Base-by-base conservation (phyloP, 2,113 vertebrate species). In the Anser cygnoides region DNA sequence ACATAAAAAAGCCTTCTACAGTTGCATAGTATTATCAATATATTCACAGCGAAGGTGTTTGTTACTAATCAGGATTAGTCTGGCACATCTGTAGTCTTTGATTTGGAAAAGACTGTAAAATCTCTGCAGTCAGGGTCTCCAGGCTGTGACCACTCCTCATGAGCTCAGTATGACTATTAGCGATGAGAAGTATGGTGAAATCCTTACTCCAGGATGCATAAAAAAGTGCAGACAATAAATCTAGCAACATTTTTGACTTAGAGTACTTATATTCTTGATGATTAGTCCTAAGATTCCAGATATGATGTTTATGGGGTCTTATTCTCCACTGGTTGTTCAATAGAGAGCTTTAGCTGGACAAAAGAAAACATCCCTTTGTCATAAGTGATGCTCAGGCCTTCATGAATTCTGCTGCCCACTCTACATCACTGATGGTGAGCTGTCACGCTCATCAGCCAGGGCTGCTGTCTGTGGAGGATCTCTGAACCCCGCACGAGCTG, bases 31-130 rank as follows among this genome's bases (percentile, higher is more conserved):
- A 15, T 92, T 82, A 78, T 70, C 65, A 59, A 31, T 75, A 59
- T 59, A 71, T 91, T 86, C 76, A 49, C 44, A 66, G 72, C 16
- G 59, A 77, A 94, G 55, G 77, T 96, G 66, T 83, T 93, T 68
- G 58, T 88, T 87, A 74, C 87, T 81, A 44, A 94, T 89, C 44
- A 67, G 84, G 84, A 81, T 87, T 94, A 92, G 55, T 57, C 41
- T 84, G 43, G 41, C 25, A 6, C 10, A n/a, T 78, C 65, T 46
- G 0, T 11, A 31, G 65, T 21, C 41, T 63, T 17, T 59, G 73
- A 71, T 63, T 74, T 67, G 55, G 66, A 81, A 77, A 92, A 71
- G 59, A 44, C 59, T 66, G 31, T 82, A 49, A 84, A 79, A 80
- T 50, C 49, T 92, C 80, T 89, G 37, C 66, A 15, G 57, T 28